phyloP scores from a whole-genome alignment of 2,888 invertebrate genomes.

The Prosopocoilus inquinatus region DNA sequence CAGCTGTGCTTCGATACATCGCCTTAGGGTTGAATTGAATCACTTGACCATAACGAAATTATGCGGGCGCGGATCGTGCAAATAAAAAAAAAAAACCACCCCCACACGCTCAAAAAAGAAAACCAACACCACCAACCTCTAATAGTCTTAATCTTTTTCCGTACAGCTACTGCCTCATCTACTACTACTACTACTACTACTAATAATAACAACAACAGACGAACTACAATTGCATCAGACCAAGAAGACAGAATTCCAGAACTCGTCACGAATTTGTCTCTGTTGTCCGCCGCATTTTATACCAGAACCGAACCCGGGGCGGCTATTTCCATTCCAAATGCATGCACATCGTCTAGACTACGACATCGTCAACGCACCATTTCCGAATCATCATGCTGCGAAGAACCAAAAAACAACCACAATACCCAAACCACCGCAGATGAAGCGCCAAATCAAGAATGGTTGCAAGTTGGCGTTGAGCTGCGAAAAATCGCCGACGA shows the following conservation, averaged over 20 bases:
- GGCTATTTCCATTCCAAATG: conserved; percentile 16
- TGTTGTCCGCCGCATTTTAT: conserved; percentile 20
- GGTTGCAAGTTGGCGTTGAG: conserved; percentile 41
- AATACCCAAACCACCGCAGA: conserved; percentile 7
- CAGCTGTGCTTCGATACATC: conserved; percentile 15
- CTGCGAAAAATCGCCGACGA: conserved; percentile 36
- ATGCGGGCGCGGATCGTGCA: not conserved
- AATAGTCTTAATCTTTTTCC: conserved; percentile 9
- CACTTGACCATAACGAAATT: conserved; percentile 3
- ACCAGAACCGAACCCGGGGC: conserved; percentile 23
- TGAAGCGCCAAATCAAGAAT: conserved; percentile 32
- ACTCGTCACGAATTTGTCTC: conserved; percentile 29
- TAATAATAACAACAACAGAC: no score
- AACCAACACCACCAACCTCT: not conserved
- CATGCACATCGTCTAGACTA: conserved; percentile 28
- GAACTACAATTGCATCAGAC: conserved; percentile 9
- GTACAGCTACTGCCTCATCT: conserved; percentile 10
- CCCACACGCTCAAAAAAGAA: not conserved
- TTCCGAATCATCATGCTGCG: conserved; percentile 38
- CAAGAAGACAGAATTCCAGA: conserved; percentile 15
- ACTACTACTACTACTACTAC: not conserved
- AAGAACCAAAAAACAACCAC: conserved; percentile 33
- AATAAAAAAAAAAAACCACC: conserved; percentile 3
- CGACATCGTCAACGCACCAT: conserved; percentile 29
- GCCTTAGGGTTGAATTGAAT: conserved; percentile 3